Percentiles rank a stretch among this genome's conserved stretches.
phyloP scores from a whole-genome alignment of 2,113 vertebrate genomes.

The Urocolius indicus region DNA sequence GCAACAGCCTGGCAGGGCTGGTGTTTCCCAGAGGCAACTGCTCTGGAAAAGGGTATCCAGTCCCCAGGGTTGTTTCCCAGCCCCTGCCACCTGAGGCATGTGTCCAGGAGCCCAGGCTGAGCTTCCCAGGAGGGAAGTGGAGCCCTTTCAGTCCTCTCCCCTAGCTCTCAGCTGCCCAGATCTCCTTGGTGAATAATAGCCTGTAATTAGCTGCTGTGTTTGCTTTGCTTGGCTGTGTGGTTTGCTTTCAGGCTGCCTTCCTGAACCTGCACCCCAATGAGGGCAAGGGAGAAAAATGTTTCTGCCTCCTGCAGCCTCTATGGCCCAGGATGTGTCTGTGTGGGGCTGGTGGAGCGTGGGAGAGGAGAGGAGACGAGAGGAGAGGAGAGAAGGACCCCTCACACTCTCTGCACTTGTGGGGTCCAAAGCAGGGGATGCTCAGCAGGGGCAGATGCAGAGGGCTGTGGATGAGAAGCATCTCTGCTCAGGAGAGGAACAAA shows the following conservation, averaged over 20 bases:
- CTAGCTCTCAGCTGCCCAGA: neutral
- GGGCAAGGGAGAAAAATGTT: neutral
- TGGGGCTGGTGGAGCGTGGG: accelerated
- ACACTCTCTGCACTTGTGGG: too few relatives aligned
- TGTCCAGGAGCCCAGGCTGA: accelerated
- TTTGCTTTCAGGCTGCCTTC: neutral
- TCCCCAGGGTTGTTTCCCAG: accelerated
- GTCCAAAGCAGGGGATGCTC: neutral
- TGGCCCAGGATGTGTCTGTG: neutral
- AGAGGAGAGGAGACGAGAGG: too few relatives aligned
- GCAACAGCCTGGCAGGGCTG: neutral
- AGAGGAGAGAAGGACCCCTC: too few relatives aligned
- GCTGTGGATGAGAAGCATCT: neutral
- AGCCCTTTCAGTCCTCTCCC: neutral
- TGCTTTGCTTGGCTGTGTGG: neutral
- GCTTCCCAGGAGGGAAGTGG: accelerated
- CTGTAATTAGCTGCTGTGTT: neutral
- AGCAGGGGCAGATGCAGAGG: neutral
- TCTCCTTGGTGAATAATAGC: neutral
- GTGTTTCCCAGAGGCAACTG: neutral
- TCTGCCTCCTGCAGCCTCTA: neutral
- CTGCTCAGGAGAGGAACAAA: neutral
- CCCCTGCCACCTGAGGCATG: accelerated
- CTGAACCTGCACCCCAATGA: neutral
- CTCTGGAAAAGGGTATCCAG: neutral